These are phyloP conservation scores for Emydoidea blandingii DNA, from an alignment of 2,797 vertebrate genomes.

Conservation along the genomic window DNA sequence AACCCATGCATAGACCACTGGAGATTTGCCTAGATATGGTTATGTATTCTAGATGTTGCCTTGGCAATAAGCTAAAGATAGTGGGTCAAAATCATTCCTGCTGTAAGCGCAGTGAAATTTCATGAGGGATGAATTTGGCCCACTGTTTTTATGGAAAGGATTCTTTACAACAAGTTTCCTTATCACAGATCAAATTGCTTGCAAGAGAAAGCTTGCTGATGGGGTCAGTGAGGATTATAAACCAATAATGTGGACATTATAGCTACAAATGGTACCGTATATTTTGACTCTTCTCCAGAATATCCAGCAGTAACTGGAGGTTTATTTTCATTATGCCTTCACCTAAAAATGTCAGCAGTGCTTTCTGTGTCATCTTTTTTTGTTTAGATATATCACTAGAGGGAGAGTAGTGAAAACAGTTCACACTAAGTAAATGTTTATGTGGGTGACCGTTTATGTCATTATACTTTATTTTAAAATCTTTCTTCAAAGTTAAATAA, in stretches of 20 bases:
- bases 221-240: neutral
- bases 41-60: neutral
- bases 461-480: constrained; percentile 34
- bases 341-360: constrained; percentile 60
- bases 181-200: neutral
- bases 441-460: neutral
- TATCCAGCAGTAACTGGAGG: neutral
- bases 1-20: constrained; percentile 6
- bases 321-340: constrained; percentile 53
- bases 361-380: constrained; percentile 18
- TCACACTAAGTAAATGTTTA: constrained; percentile 51
- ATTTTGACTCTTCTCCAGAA: constrained; percentile 43
- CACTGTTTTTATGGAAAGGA: neutral
- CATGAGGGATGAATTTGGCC: neutral
- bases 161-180: neutral
- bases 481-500: constrained; percentile 43
- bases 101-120: neutral
- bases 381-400: constrained; percentile 32
- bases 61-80: constrained; percentile 22
- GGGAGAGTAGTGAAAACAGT: constrained; percentile 49
- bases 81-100: constrained; percentile 5
- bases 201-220: neutral
- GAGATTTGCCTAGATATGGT: constrained; percentile 27
- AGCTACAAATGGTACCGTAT: constrained; percentile 26
- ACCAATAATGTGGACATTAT: constrained; percentile 7